Evolutionary conservation across 2,113 vertebrate species (phyloP).

Genomic region (Pao palembangensis): DNA sequence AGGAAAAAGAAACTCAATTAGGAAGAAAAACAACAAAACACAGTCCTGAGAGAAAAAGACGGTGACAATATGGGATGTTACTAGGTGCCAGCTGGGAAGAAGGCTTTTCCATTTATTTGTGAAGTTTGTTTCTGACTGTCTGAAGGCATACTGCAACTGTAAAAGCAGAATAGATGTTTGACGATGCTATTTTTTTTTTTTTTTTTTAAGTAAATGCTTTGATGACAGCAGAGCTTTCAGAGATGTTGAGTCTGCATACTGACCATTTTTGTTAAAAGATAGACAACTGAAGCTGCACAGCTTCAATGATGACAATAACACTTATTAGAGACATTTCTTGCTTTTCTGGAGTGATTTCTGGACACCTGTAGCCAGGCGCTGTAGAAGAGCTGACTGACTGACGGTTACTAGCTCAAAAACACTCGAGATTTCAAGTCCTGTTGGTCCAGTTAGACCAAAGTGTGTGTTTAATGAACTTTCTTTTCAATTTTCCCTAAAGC

Average conservation of each 20-base stretch:
- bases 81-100: slow-evolving; percentile 29
- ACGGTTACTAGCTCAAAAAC: no score
- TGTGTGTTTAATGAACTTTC: slow-evolving; percentile 26
- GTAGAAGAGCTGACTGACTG: no score
- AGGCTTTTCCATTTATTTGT: slow-evolving; percentile 8
- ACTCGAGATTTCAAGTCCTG: no score
- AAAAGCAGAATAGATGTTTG: slow-evolving; percentile 28
- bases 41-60: slow-evolving; percentile 21
- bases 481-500: slow-evolving; percentile 42
- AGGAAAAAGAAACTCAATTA: slow-evolving; percentile 23
- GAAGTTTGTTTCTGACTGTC: slow-evolving; percentile 28
- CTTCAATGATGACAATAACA: not conserved
- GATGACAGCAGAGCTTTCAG: not conserved
- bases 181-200: slow-evolving; percentile 20
- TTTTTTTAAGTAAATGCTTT: not conserved
- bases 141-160: slow-evolving; percentile 17
- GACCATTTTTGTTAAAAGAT: slow-evolving; percentile 3
- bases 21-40: slow-evolving; percentile 39
- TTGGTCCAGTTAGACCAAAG: no score
- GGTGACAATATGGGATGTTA: slow-evolving; percentile 37
- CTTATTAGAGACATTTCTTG: slow-evolving; percentile 1
- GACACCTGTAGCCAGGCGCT: slow-evolving; percentile 1
- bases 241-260: not conserved
- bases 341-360: not conserved
- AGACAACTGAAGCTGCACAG: not conserved